These are phyloP conservation scores for Alectura lathami DNA, from an alignment of 2,113 vertebrate genomes.

Conservation along the genomic window DNA sequence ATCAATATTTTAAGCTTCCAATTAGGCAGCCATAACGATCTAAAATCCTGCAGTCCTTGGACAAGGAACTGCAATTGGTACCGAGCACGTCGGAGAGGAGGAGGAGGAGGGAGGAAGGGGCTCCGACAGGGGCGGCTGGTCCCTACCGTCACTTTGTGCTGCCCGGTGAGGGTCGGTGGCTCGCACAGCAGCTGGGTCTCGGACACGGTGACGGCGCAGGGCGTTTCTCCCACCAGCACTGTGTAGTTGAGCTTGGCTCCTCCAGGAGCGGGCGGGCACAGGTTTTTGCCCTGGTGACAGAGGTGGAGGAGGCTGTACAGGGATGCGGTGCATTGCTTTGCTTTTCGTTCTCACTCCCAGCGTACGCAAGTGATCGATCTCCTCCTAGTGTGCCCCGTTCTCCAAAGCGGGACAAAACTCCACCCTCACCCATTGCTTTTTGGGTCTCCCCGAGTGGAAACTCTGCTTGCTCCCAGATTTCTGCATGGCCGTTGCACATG, in stretches of 20 bases:
- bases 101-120: neutral
- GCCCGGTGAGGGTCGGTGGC: constrained; percentile 91
- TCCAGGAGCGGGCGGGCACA: constrained; percentile 90
- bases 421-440: neutral
- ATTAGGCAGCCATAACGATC: neutral
- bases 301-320: neutral
- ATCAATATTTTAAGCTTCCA: neutral
- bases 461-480: neutral
- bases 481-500: neutral
- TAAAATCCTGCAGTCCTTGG: neutral
- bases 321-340: neutral
- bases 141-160: constrained; percentile 93
- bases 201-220: constrained; percentile 92
- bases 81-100: neutral
- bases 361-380: fast-evolving
- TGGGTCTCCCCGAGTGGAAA: too few relatives aligned
- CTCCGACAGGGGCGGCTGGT: fast-evolving
- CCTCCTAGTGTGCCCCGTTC: fast-evolving
- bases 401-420: neutral
- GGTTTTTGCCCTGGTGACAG: constrained; percentile 90
- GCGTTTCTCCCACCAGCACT: constrained; percentile 92
- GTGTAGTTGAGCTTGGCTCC: constrained; percentile 98
- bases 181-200: constrained; percentile 97
- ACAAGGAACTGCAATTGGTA: neutral
- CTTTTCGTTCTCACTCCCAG: neutral